Base-by-base conservation (phyloP, 1,140 invertebrate genomes). In the Branchinecta lynchi region DNA sequence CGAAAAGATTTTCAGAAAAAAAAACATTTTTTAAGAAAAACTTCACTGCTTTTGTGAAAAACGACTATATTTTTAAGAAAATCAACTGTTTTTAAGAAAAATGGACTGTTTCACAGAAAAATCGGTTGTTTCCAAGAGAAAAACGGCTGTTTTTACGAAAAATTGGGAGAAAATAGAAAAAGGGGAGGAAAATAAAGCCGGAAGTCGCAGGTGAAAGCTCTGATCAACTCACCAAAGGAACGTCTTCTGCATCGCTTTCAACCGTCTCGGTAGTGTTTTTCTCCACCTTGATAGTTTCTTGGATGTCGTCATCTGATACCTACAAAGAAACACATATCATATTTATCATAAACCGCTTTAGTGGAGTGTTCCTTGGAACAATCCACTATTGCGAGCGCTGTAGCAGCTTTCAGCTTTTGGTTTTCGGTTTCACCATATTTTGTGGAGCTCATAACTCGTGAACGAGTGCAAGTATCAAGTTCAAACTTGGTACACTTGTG, bases 151-250 rank as follows among this genome's bases (percentile, higher is more conserved):
- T 9, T 9, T 9, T 51, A 51, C n/a, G n/a, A 51, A 9, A 51
- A 51, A 51, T 9, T 51, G n/a, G n/a, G 9, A 51, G 46, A 51
- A 51, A 51, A 51, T 51, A 51, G 9, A 51, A 51, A 9, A 60
- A 60, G 17, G 6, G 17, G 17, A 15, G 17, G 12, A 15, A 12
- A 2, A 60, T 60, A 1, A 3, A 6, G 17, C 12, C 6, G 17
- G 12, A 60, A 60, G 17, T 60, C 12, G 6, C 32, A 72, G 69
- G 10, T 43, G 45, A 43, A 66, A 70, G 65, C 8, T 46, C 51
- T 43, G 21, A 68, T 45, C 70, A 68, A 77, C 79, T 78, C 81
- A 89, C 87, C 81, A 90, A 78, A 71, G 90, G 89, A 66, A 85
- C 77, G 79, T 92, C 89, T 78, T 92, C 89, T 73, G 90, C 87